These are phyloP conservation scores for Clarias macrocephalus DNA, from an alignment of 2,113 vertebrate species.

Conservation along the genomic window DNA sequence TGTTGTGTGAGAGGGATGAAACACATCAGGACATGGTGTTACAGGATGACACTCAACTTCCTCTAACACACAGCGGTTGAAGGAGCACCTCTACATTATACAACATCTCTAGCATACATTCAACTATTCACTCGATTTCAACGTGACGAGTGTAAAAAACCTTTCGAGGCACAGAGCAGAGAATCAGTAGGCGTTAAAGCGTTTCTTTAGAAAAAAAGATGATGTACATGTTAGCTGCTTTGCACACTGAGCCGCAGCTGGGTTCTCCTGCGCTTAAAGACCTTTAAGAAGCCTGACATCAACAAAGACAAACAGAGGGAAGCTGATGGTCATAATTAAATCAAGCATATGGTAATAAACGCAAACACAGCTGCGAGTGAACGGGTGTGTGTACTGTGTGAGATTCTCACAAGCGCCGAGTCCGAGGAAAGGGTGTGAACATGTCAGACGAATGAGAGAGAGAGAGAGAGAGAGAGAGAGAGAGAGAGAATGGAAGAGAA, in stretches of 20 bases:
- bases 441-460: constrained; percentile 15
- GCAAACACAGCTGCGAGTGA: constrained; percentile 45
- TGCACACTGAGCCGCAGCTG: neutral
- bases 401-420: constrained; percentile 22
- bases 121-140: neutral
- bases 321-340: constrained; percentile 46
- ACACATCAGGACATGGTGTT: neutral
- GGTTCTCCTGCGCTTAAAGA: neutral
- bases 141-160: neutral
- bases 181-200: neutral
- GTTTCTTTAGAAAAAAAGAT: neutral
- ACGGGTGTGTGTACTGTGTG: constrained; percentile 21
- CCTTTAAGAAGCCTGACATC: constrained; percentile 25
- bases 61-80: too few species aligned
- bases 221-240: neutral
- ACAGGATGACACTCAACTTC: neutral
- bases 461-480: constrained; percentile 10
- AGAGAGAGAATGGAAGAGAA: neutral
- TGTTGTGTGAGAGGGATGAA: neutral
- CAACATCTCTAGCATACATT: neutral
- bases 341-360: constrained; percentile 45
- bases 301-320: constrained; percentile 33
- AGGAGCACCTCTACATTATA: neutral
- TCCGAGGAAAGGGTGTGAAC: constrained; percentile 32
- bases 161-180: neutral